Base-by-base conservation (phyloP, 1,140 invertebrate genomes). In the Acromyrmex heyeri region DNA sequence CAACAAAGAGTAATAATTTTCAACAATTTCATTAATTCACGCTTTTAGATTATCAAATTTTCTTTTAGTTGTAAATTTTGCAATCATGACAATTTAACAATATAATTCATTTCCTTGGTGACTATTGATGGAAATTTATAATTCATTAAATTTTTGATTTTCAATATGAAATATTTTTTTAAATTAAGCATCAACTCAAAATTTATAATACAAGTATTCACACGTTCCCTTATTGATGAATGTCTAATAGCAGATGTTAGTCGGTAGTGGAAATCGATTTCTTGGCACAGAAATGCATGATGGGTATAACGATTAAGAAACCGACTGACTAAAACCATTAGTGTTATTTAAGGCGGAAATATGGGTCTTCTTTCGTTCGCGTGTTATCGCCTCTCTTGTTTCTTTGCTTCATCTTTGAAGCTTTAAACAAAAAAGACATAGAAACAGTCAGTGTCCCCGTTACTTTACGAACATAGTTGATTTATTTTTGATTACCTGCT, bases 301-400 rank as follows among this genome's bases (percentile, higher is more conserved):
- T 14, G 30, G 10, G 48, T 73, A 44, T 24, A 55, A 44, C 55
- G 62, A 87, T 48, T 65, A 50, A 50, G 16, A 87, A 90, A 89
- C 76, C 62, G 48, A 72, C 72, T 38, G 30, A 16, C 34, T 2
- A n/a, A 67, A 67, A 38, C 21, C n/a, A 72, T 65, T 50, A 53
- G 65, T 78, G 87, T 93, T 92, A 92, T 93, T 93, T 93, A 93
- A 94, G 92, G 91, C 88, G 75, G 72, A 91, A 92, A 94, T 93
- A 88, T 94, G 83, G 93, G 93, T 92, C 64, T 79, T 72, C 59
- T 61, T 73, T 65, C 55, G 34, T 38, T 70, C 55, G 57, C 69
- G 64, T 67, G 38, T 64, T 30, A 48, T 27, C 86, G 18, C 18
- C 62, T 10, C 38, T 55, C 8, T 72, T 67, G 10, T 27, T 44